phyloP scores from a whole-genome alignment of 1,140 invertebrate species.

The Drosophila sulfurigaster region DNA sequence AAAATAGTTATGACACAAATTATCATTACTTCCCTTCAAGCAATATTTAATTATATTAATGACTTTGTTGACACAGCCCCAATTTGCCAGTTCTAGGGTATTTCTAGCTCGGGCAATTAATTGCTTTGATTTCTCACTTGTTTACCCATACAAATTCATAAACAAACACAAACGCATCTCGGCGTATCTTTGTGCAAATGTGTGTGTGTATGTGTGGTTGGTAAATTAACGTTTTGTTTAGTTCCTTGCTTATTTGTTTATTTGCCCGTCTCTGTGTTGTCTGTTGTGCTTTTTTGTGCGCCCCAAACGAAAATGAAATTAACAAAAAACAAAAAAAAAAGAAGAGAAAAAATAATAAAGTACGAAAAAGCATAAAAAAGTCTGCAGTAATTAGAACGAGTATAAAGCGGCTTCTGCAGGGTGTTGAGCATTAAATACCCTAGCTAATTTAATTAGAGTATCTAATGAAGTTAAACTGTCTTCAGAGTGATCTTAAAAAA shows the following conservation, averaged over 20 bases:
- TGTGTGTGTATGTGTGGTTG: conserved; percentile 33
- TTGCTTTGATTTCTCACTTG: conserved; percentile 17
- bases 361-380: conserved; percentile 33
- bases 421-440: background rate
- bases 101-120: conserved; percentile 3
- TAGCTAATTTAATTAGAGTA: background rate
- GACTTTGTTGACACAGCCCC: background rate
- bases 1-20: no score
- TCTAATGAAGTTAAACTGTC: no score
- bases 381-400: conserved; percentile 45
- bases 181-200: conserved; percentile 24
- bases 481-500: no score
- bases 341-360: conserved; percentile 37
- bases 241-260: conserved; percentile 76
- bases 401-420: background rate
- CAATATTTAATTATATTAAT: background rate
- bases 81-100: conserved; percentile 26
- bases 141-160: conserved; percentile 57
- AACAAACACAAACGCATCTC: conserved; percentile 37
- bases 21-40: no score
- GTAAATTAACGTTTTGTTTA: conserved; percentile 72
- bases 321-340: conserved; percentile 61
- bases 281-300: conserved; percentile 51
- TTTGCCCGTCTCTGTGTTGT: conserved; percentile 57
- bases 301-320: conserved; percentile 69